Evolutionary conservation across 2,888 invertebrate genomes (phyloP).

Genomic region (Fissipunctia ypsillon): DNA sequence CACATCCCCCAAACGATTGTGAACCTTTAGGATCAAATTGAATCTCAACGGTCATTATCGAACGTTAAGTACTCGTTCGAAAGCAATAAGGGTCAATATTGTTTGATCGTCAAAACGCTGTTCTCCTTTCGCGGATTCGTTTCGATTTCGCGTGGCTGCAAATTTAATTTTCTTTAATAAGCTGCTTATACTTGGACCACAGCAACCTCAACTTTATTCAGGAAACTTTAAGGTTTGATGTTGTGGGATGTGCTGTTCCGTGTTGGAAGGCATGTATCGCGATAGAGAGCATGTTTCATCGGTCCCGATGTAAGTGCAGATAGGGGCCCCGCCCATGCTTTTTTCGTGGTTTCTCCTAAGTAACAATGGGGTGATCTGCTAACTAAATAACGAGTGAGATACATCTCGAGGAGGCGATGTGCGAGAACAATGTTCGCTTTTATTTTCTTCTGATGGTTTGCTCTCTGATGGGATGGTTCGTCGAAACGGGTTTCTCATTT

Average conservation of each 20-base stretch:
- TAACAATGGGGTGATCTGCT: constrained; percentile 90
- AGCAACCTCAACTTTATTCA: constrained; percentile 70
- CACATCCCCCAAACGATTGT: constrained; percentile 66
- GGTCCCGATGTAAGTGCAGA: constrained; percentile 83
- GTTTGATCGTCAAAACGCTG: constrained; percentile 67
- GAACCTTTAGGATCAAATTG: constrained; percentile 69
- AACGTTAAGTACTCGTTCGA: constrained; percentile 68
- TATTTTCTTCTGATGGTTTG: constrained; percentile 73
- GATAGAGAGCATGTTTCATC: constrained; percentile 88
- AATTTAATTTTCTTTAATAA: constrained; percentile 91
- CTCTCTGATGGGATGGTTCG: constrained; percentile 70
- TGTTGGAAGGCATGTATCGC: constrained; percentile 88
- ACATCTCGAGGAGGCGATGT: constrained; percentile 80
- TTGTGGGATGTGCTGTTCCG: constrained; percentile 67
- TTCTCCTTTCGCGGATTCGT: constrained; percentile 82
- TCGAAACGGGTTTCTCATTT: constrained; percentile 65
- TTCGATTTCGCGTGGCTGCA: constrained; percentile 87
- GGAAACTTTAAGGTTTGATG: constrained; percentile 59
- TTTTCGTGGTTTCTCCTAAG: constrained; percentile 89
- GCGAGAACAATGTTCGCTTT: constrained; percentile 79
- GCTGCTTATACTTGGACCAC: constrained; percentile 69
- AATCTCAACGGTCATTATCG: constrained; percentile 64
- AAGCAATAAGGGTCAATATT: constrained; percentile 78
- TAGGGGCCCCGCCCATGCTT: constrained; percentile 89
- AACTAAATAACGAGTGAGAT: constrained; percentile 89